Evolutionary conservation across 2,888 invertebrate species (phyloP).

Genomic region (Chironomus riparius): DNA sequence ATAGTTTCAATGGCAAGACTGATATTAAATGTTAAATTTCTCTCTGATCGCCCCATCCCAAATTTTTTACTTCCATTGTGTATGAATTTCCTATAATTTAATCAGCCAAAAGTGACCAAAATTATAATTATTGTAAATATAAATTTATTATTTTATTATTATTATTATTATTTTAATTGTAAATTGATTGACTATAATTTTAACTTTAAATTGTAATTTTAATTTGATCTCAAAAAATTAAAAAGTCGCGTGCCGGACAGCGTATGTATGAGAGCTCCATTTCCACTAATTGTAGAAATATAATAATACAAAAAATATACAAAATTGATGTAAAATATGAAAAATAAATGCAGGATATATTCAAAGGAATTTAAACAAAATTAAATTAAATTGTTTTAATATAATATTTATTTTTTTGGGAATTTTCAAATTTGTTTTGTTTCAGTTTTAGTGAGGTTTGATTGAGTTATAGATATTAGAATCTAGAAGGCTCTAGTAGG

Average conservation of each 20-base stretch:
- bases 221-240: conserved; percentile 10
- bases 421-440: no score
- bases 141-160: no score
- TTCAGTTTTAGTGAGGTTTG: no score
- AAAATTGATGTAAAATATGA: not conserved
- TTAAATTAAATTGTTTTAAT: no score
- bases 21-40: conserved; percentile 15
- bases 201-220: not conserved
- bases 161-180: no score
- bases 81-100: not conserved
- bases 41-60: not conserved
- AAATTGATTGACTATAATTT: no score
- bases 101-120: conserved; percentile 25
- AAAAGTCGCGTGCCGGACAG: not conserved
- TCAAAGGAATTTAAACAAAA: no score
- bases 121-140: not conserved
- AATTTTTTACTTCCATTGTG: not conserved
- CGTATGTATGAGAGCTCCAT: not conserved
- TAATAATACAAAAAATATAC: not conserved
- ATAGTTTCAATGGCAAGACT: conserved; percentile 10
- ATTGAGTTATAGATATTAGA: no score
- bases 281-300: not conserved
- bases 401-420: no score
- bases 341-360: no score
- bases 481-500: no score